A percentile compares a stretch with the other conserved stretches of the same genome.
Conservation (phyloP, 2,113 vertebrate species). For the Sylvilagus bachmani region DNA sequence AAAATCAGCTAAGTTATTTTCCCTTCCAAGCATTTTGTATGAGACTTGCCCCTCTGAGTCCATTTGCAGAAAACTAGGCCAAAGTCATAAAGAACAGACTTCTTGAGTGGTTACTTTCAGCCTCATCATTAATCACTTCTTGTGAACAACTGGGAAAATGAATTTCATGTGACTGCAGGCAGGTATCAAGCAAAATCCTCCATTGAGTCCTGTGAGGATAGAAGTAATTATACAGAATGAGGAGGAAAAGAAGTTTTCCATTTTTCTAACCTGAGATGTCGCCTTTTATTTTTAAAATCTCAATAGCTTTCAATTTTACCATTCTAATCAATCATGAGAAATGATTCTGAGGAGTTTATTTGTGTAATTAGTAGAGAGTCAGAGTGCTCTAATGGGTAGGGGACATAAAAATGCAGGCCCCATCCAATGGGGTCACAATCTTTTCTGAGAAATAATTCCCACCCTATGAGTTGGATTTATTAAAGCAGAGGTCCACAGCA, state of each 20-base stretch:
- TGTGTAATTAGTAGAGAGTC: constrained; percentile 26
- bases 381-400: neutral
- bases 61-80: constrained; percentile 73
- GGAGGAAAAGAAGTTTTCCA: constrained; percentile 22
- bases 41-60: constrained; percentile 50
- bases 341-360: constrained; percentile 70
- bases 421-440: neutral
- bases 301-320: constrained; percentile 62
- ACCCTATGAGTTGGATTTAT: constrained; percentile 50
- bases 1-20: constrained; percentile 7
- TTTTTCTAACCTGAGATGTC: constrained; percentile 72
- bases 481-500: constrained; percentile 55
- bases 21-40: constrained; percentile 55
- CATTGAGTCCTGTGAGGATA: constrained; percentile 53
- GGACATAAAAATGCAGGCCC: neutral
- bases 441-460: constrained; percentile 68
- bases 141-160: constrained; percentile 64
- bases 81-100: constrained; percentile 58
- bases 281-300: constrained; percentile 68
- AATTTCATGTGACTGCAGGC: constrained; percentile 71
- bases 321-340: constrained; percentile 67
- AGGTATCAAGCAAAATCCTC: constrained; percentile 70
- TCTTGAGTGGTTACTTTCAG: constrained; percentile 41
- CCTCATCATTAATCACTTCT: constrained; percentile 75
- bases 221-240: constrained; percentile 69